Base-by-base conservation (phyloP, 2,113 vertebrate species). In the Pyxicephalus adspersus region DNA sequence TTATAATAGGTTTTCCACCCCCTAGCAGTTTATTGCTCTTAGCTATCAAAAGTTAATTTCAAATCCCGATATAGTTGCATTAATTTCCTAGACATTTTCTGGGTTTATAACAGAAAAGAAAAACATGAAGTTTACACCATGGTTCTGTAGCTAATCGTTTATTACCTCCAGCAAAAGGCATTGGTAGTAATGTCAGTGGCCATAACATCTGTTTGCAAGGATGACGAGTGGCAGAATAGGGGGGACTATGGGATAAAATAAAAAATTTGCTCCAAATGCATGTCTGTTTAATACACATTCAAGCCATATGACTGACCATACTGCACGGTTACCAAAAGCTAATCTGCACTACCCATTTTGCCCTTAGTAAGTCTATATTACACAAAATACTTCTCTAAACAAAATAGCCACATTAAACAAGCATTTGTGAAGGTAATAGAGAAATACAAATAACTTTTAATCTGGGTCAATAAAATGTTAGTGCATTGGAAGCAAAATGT, bases 31-130 rank as follows among this genome's bases (percentile, higher is more conserved):
- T 89, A 84, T 96, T 90, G 94, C 95, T 95, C 85, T 91, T 94
- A 94, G 94, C 94, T 92, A 94, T 94, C 87, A 88, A 89, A 96
- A 96, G 93, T 94, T 96, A 94, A 96, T 96, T 96, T 95, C 91
- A 95, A 91, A 94, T 95, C 86, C 88, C 93, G 92, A 93, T 95
- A 91, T 92, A 93, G 90, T 93, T 93, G 90, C 92, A 93, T 95
- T 96, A 93, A 95, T 95, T 96, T 94, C 87, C 87, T 83, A 92
- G 86, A 88, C 88, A 85, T 90, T 93, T 90, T 74, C 89, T 85
- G 83, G 61, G 63, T 81, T 55, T 87, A 83, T 83, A 84, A 87
- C 82, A 80, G 84, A 72, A 50, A 89, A 90, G 89, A 92, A 86
- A 87, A 91, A 87, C 86, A 80, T 1, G 9, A 88, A 84, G 87